Percentiles rank a stretch among this genome's conserved stretches.
Evolutionary conservation across 1,140 invertebrate genomes (phyloP).

Genomic region (Mya arenaria): DNA sequence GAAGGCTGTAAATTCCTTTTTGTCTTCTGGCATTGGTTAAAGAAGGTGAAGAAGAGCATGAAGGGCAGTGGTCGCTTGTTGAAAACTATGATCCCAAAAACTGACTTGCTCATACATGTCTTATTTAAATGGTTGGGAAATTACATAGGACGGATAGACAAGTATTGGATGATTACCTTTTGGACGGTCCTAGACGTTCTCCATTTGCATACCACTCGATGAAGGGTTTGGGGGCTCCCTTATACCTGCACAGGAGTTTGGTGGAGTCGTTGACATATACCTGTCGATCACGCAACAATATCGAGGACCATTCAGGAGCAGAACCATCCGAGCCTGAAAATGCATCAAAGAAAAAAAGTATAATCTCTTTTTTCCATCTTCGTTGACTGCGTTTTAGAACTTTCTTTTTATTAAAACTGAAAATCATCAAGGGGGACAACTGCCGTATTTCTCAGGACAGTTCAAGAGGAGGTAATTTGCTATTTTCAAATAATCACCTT

Average conservation of each 20-base stretch:
- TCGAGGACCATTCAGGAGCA: not conserved
- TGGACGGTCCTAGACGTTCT: not conserved
- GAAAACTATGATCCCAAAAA: not conserved
- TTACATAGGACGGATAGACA: not conserved
- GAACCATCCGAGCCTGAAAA: not conserved
- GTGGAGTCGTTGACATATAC: not conserved
- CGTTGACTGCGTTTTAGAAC: not conserved
- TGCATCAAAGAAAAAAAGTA: not conserved
- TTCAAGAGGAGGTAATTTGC: no score
- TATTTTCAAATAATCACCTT: no score
- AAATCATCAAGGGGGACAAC: not conserved
- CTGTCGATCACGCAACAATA: not conserved
- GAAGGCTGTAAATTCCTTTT: not conserved
- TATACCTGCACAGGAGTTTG: slow-evolving; percentile 27
- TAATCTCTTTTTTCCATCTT: not conserved
- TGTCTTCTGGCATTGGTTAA: not conserved
- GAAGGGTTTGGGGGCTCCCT: slow-evolving; percentile 33
- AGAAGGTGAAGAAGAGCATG: not conserved
- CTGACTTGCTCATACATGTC: not conserved
- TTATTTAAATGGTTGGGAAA: no score
- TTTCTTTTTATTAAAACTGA: not conserved
- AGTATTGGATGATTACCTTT: slow-evolving; percentile 13
- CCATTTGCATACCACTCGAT: slow-evolving; percentile 34
- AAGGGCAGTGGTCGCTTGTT: not conserved
- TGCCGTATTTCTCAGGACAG: no score